Conservation (phyloP, 2,888 invertebrate species). For the Coelinius sp. region DNA sequence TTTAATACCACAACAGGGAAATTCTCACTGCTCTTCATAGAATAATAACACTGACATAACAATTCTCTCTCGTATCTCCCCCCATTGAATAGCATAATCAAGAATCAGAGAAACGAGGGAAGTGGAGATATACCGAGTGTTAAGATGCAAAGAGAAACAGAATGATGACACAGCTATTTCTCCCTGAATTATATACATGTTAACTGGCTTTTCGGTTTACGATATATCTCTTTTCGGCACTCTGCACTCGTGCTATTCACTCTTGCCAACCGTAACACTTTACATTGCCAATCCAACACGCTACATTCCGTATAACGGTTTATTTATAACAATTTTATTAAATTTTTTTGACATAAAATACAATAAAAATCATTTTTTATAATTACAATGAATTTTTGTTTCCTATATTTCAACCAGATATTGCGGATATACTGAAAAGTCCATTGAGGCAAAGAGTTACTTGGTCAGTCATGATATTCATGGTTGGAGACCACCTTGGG, state of each 20-base stretch:
- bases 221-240: background rate
- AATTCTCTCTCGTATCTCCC: too few species aligned
- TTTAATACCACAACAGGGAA: too few species aligned
- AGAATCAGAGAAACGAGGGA: conserved; percentile 24
- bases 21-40: too few species aligned
- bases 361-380: too few species aligned
- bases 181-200: background rate
- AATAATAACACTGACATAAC: background rate
- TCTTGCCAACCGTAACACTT: background rate
- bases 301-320: conserved; percentile 6
- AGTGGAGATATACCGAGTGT: conserved; percentile 23
- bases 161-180: background rate
- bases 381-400: background rate
- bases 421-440: background rate
- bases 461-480: conserved; percentile 70
- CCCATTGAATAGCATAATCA: too few species aligned
- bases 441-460: conserved; percentile 40
- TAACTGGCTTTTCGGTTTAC: conserved; percentile 1
- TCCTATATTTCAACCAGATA: background rate
- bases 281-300: background rate
- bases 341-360: too few species aligned
- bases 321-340: conserved; percentile 8
- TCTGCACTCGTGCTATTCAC: background rate
- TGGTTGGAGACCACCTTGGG: conserved; percentile 68
- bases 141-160: background rate